Base-by-base conservation (phyloP, 1,140 invertebrate species). In the Zaprionus capensis region DNA sequence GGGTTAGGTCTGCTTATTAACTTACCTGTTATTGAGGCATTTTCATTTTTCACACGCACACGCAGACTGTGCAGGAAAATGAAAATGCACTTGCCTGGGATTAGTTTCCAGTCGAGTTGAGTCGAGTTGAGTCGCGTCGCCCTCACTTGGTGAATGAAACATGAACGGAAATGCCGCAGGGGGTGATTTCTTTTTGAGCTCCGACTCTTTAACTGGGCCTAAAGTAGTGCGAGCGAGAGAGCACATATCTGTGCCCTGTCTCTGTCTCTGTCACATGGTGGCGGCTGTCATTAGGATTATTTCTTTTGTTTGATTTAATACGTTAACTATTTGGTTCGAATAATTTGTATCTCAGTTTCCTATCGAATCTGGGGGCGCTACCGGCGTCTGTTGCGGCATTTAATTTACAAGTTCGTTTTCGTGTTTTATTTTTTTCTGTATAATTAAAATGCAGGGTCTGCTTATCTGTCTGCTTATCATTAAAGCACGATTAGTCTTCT, bases 31-130 rank as follows among this genome's bases (percentile, higher is more conserved):
- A 80, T 80, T 67, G 67, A 73, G 68, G 79, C 76, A 84, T 88
- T 83, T 88, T 80, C 68, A 69, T 80, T 88, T 85, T 83, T 87
- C 81, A 84, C 84, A 88, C 83, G 84, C 83, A 80, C 77, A 72
- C 62, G 46, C 67, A 71, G 56, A 67, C 70, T 28, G 38, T 28
- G 38, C 51, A 79, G 68, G 56, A 75, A 75, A 74, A 78, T 77
- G 78, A 83, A 80, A 87, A 83, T 83, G 73, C 84, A 83, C 74
- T 88, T 87, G 80, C 63, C 64, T 76, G 66, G 76, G 75, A 82
- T 82, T 81, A 86, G 75, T 85, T 75, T 73, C 34, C 49, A 73
- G 51, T 79, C 58, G 74, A 77, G 53, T 15, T 9, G 22, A 57
- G 12, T 57, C 26, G 56, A 28, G 44, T 63, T 22, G 22, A 53